Conservation (phyloP, 92 coral and sea anemone species). For the Zoanthus sociatus region DNA sequence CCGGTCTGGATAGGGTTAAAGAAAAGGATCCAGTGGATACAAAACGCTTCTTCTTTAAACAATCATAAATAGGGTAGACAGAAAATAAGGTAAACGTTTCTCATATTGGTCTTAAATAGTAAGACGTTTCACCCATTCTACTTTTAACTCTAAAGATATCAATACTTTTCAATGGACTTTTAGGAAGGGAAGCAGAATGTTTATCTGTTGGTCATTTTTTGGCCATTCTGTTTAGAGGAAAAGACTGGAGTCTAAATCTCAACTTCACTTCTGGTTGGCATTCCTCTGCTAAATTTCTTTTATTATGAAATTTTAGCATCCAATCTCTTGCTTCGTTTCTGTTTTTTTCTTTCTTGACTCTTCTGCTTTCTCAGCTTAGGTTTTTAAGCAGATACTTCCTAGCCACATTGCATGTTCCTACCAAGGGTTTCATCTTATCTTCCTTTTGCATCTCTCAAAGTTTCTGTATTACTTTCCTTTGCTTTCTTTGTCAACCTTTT, state of each 20-base stretch:
- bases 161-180: no score
- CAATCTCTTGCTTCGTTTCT: neutral
- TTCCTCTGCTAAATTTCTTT: conserved; percentile 12
- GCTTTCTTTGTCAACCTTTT: neutral
- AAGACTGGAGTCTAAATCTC: neutral
- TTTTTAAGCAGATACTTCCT: neutral
- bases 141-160: no score
- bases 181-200: no score
- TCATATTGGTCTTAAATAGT: no score
- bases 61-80: no score
- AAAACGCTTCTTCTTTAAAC: no score
- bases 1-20: no score
- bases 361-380: conserved; percentile 4
- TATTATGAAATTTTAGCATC: neutral
- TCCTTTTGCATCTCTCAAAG: neutral
- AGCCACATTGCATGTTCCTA: neutral
- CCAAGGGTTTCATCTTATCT: neutral
- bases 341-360: neutral
- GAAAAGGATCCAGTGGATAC: no score
- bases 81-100: no score
- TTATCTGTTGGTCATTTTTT: no score
- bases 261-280: neutral
- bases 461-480: neutral
- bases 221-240: neutral
- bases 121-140: no score